Evolutionary conservation across 2,797 vertebrate genomes (phyloP).

Genomic region (Spinibarbus caldwelli): DNA sequence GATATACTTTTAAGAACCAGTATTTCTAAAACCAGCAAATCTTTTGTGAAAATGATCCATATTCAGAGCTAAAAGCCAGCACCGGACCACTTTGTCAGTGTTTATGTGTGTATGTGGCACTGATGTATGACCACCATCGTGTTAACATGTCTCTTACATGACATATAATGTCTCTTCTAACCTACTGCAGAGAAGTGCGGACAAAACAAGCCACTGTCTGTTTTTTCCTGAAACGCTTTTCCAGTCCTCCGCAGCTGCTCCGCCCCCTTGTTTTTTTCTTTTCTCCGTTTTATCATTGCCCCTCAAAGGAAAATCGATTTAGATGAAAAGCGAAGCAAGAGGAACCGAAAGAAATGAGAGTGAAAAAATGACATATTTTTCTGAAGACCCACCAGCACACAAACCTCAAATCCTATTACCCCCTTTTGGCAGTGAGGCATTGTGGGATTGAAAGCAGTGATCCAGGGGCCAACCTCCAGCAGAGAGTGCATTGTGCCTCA

Average conservation of each 20-base stretch:
- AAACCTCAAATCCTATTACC: constrained; percentile 85
- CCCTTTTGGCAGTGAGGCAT: constrained; percentile 71
- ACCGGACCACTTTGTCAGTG: neutral
- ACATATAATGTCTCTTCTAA: constrained; percentile 54
- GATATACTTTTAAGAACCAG: neutral
- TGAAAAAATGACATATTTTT: constrained; percentile 63
- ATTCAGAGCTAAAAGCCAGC: neutral
- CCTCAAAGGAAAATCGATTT: constrained; percentile 46
- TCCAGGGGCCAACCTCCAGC: constrained; percentile 76
- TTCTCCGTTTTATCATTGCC: constrained; percentile 7
- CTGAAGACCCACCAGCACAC: constrained; percentile 75
- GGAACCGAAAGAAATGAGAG: constrained; percentile 58
- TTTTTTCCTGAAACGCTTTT: constrained; percentile 4
- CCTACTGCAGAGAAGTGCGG: neutral
- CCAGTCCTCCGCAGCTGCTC: constrained; percentile 9
- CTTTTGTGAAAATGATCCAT: neutral
- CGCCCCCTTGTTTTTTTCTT: neutral
- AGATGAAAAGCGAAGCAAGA: constrained; percentile 45
- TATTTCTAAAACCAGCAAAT: neutral
- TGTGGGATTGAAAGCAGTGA: constrained; percentile 78
- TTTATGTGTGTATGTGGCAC: constrained; percentile 34
- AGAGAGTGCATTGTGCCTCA: constrained; percentile 78
- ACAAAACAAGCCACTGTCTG: constrained; percentile 28
- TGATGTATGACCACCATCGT: constrained; percentile 65
- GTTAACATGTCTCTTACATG: constrained; percentile 56